phyloP scores from a whole-genome alignment of 2,888 invertebrate species.

The Nomada lathburiana region DNA sequence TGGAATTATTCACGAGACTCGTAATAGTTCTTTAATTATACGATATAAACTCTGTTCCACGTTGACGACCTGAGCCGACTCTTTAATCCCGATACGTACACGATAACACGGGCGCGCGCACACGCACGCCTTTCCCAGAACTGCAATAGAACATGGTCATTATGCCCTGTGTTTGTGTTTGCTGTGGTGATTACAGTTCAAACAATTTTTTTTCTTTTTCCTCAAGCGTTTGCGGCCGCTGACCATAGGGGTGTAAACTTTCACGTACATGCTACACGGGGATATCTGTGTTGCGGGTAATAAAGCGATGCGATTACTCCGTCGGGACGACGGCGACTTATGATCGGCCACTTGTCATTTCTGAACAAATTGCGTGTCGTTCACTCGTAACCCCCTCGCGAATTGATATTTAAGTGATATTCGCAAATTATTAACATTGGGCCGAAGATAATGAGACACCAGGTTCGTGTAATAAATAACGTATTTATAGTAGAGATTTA shows the following conservation, averaged over 20 bases:
- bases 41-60: not conserved
- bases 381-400: constrained; percentile 15
- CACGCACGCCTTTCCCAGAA: constrained; percentile 10
- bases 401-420: constrained; percentile 31
- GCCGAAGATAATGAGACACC: not conserved
- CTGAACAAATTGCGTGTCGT: constrained; percentile 9
- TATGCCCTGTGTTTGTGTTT: constrained; percentile 23
- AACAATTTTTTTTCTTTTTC: constrained; percentile 42
- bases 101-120: not conserved
- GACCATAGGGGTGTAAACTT: constrained; percentile 14
- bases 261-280: constrained; percentile 13
- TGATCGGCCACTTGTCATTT: constrained; percentile 67
- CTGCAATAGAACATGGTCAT: constrained; percentile 42
- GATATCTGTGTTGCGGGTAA: constrained; percentile 38
- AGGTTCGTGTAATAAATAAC: not conserved
- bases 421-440: constrained; percentile 10
- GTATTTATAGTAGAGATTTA: too few relatives aligned
- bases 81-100: constrained; percentile 1
- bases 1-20: not conserved
- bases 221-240: constrained; percentile 10
- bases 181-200: constrained; percentile 23
- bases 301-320: constrained; percentile 65
- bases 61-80: not conserved
- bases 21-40: constrained; percentile 18
- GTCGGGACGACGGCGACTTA: constrained; percentile 63